Evolutionary conservation across 2,888 invertebrate genomes (phyloP).

Genomic region (Liodrosophila aerea): DNA sequence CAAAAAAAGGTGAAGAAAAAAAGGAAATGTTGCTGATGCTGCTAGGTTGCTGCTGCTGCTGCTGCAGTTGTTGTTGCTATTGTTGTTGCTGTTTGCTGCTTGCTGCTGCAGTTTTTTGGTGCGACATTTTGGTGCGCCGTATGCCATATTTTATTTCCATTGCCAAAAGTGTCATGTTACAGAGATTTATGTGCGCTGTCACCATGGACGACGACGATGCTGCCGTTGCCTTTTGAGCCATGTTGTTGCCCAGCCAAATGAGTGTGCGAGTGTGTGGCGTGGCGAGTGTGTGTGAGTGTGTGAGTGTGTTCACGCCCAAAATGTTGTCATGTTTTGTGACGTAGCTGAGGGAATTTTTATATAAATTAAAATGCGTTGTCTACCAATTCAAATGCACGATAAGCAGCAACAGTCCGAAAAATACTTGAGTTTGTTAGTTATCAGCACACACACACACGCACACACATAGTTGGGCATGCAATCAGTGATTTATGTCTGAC

Average conservation of each 20-base stretch:
- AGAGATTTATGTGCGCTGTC: constrained; percentile 81
- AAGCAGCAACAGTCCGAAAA: constrained; percentile 30
- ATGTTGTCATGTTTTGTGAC: constrained; percentile 71
- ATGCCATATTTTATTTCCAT: constrained; percentile 82
- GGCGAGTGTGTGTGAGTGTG: constrained; percentile 16
- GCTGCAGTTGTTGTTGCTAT: constrained; percentile 27
- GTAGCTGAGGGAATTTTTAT: constrained; percentile 49
- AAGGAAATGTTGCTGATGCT: constrained; percentile 12
- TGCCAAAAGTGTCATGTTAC: constrained; percentile 83
- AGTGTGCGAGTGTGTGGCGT: constrained; percentile 15
- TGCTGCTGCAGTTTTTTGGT: constrained; percentile 55
- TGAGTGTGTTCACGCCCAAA: constrained; percentile 67
- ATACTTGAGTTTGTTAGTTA: constrained; percentile 56
- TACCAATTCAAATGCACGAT: constrained; percentile 71
- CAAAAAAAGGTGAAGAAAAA: constrained; percentile 24
- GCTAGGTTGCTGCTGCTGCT: constrained; percentile 22
- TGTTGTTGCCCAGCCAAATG: constrained; percentile 40
- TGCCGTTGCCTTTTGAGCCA: constrained; percentile 60
- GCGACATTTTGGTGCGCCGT: constrained; percentile 78
- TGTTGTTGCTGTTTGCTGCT: constrained; percentile 25
- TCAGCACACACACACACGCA: constrained; percentile 44
- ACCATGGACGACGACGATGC: constrained; percentile 59
- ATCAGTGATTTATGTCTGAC: constrained; percentile 62
- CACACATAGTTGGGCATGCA: constrained; percentile 34
- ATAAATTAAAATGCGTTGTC: constrained; percentile 60